Conservation (phyloP, 2,888 invertebrate species). For the Hemithea aestivaria region DNA sequence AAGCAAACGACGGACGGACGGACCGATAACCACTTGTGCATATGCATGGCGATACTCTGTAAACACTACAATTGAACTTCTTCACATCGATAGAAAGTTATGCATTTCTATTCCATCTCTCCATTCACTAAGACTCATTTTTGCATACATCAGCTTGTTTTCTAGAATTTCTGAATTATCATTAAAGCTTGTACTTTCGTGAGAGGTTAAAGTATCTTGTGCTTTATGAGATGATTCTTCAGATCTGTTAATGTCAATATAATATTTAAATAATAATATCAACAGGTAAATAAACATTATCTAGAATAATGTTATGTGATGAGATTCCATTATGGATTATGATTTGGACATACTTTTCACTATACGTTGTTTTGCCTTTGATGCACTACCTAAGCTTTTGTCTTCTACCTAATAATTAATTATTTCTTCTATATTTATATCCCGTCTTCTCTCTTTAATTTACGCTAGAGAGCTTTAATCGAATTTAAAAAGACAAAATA, state of each 20-base stretch:
- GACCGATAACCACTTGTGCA: conserved; percentile 70
- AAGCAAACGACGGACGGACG: conserved; percentile 65
- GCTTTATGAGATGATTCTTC: conserved; percentile 12
- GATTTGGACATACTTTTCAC: no score
- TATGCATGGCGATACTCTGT: conserved; percentile 67
- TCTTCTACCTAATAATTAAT: no score
- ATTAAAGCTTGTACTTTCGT: conserved; percentile 15
- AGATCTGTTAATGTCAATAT: conserved; percentile 16
- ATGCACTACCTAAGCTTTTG: no score
- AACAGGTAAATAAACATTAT: no score
- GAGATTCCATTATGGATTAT: conserved; percentile 3
- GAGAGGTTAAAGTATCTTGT: conserved; percentile 13
- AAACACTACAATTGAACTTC: conserved; percentile 53
- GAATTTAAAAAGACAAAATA: no score
- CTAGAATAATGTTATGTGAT: no score
- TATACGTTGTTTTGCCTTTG: no score
- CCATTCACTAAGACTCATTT: conserved; percentile 1
- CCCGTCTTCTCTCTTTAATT: no score
- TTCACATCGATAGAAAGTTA: conserved; percentile 19
- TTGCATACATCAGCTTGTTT: conserved; percentile 1
- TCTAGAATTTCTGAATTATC: conserved; percentile 18
- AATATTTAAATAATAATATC: neutral
- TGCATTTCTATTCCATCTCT: conserved; percentile 12
- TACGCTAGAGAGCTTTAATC: no score
- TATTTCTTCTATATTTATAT: no score